Percentiles rank a stretch among this genome's conserved stretches.
Conservation (phyloP, 2,888 invertebrate species). For the Pristionchus fissidentatus region DNA sequence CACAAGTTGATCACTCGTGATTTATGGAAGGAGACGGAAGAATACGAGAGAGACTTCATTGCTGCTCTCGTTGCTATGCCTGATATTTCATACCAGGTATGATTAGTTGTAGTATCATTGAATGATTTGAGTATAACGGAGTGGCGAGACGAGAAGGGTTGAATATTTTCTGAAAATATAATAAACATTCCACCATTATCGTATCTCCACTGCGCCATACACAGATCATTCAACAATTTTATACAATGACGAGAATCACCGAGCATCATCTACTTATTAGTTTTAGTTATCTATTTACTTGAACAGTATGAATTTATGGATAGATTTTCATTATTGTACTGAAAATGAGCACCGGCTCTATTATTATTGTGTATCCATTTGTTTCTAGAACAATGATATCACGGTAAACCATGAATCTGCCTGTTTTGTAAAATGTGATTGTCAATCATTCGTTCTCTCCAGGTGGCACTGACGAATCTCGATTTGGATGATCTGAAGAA, state of each 20-base stretch:
- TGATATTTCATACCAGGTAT: constrained; percentile 61
- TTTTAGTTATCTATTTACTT: too few relatives aligned
- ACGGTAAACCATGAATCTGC: background rate
- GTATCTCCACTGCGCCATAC: too few relatives aligned
- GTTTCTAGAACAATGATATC: too few relatives aligned
- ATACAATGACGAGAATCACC: too few relatives aligned
- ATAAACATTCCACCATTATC: background rate
- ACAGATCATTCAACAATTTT: too few relatives aligned
- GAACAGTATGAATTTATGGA: too few relatives aligned
- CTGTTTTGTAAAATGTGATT: background rate
- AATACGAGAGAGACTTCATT: constrained; percentile 60
- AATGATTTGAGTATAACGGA: background rate
- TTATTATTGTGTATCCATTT: background rate
- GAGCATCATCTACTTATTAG: too few relatives aligned
- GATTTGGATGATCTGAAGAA: background rate
- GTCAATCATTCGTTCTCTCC: background rate
- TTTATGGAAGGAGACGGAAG: constrained; percentile 57
- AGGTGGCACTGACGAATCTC: constrained; percentile 40
- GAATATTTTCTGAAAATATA: too few relatives aligned
- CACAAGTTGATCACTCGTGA: constrained; percentile 61
- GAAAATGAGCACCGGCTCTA: too few relatives aligned
- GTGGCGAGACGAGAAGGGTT: background rate
- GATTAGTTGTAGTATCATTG: background rate
- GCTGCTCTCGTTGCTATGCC: constrained; percentile 58
- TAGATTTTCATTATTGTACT: too few relatives aligned